phyloP scores from a whole-genome alignment of 2,888 invertebrate species.

The Lissonota sp. region DNA sequence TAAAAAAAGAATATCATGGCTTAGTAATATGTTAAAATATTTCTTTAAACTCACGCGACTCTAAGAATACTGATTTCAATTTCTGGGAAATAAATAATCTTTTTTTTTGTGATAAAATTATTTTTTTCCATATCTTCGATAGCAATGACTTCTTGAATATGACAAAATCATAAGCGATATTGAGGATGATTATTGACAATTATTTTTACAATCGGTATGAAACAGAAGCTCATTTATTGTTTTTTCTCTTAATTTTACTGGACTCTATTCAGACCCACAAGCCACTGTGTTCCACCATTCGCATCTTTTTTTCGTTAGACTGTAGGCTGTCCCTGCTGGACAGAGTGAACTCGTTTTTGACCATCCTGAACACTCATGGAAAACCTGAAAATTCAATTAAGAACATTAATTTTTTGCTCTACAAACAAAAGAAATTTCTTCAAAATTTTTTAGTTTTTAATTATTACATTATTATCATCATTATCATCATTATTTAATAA shows the following conservation, averaged over 20 bases:
- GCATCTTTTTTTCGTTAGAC: conserved; percentile 92
- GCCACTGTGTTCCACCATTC: conserved; percentile 96
- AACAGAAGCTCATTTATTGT: not conserved
- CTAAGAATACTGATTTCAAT: too few relatives aligned
- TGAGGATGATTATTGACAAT: too few relatives aligned
- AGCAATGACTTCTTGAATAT: too few relatives aligned
- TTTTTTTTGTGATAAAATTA: too few relatives aligned
- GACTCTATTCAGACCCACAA: conserved; percentile 84
- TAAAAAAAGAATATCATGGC: conserved; percentile 38
- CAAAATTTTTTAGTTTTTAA: too few relatives aligned
- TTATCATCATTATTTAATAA: not conserved
- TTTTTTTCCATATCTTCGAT: too few relatives aligned
- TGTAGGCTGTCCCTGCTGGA: conserved; percentile 93
- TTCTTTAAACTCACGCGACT: not conserved
- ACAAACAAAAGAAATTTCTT: not conserved
- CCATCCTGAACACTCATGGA: conserved; percentile 93
- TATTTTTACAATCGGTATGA: too few relatives aligned
- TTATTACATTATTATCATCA: not conserved
- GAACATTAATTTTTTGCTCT: not conserved
- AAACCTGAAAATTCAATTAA: conserved; percentile 86
- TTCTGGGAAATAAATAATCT: too few relatives aligned
- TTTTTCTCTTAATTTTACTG: not conserved
- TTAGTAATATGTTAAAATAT: conserved; percentile 17
- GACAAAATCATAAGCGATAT: too few relatives aligned
- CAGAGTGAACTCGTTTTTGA: conserved; percentile 92